A percentile compares a stretch with the other conserved stretches of the same genome.
phyloP scores from a whole-genome alignment of 2,888 invertebrate genomes.

The Drosophila greeni region DNA sequence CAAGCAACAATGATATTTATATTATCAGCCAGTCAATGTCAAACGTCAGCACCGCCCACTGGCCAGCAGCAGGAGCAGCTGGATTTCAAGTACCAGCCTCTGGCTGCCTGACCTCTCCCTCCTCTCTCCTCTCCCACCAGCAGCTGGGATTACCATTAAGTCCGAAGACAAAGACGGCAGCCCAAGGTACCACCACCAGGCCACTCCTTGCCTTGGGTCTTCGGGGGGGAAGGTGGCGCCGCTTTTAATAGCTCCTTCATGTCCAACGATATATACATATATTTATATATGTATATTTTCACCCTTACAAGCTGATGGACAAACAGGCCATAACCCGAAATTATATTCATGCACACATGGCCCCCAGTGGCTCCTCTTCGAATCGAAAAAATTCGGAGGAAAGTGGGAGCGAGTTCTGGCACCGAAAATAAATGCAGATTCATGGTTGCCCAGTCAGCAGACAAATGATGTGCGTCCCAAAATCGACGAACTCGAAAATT shows the following conservation, averaged over 20 bases:
- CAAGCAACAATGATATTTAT: slow-evolving; percentile 74
- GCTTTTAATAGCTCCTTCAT: slow-evolving; percentile 42
- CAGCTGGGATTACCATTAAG: slow-evolving; percentile 40
- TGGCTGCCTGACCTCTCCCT: background rate
- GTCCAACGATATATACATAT: slow-evolving; percentile 4
- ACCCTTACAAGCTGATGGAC: slow-evolving; percentile 5
- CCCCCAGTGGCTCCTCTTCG: slow-evolving; percentile 14
- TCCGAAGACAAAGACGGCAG: slow-evolving; percentile 35
- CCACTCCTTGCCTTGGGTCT: slow-evolving; percentile 5
- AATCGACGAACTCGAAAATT: slow-evolving; percentile 50
- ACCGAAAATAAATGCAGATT: slow-evolving; percentile 38
- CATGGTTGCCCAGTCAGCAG: slow-evolving; percentile 56
- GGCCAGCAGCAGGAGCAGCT: slow-evolving; percentile 11
- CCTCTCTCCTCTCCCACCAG: background rate
- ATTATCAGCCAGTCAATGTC: slow-evolving; percentile 61
- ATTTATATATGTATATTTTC: background rate
- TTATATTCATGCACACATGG: slow-evolving; percentile 40
- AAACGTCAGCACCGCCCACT: slow-evolving; percentile 41
- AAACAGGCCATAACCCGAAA: slow-evolving; percentile 30
- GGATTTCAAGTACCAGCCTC: slow-evolving; percentile 11
- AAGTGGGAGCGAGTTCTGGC: background rate
- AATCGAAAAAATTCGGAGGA: background rate
- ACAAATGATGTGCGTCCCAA: slow-evolving; percentile 55
- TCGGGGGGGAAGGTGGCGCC: background rate
- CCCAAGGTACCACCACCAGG: slow-evolving; percentile 22